These are phyloP conservation scores for Globia sparganii DNA, from an alignment of 2,888 invertebrate species.

Conservation along the genomic window DNA sequence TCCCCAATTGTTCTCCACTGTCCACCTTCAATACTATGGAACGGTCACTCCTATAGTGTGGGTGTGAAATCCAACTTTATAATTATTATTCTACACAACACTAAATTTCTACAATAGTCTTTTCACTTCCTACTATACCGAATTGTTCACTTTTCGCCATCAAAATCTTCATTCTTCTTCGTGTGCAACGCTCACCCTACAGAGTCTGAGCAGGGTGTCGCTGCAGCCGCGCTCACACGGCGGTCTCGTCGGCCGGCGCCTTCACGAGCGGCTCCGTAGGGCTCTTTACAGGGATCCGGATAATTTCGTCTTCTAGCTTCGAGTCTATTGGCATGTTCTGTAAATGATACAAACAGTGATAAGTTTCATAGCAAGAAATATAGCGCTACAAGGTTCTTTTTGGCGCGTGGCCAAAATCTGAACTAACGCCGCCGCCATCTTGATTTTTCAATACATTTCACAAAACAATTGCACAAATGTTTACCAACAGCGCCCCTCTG, in stretches of 20 bases:
- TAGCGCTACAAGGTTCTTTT: neutral
- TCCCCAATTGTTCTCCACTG: too few species aligned
- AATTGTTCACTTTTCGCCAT: neutral
- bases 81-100: neutral
- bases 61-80: neutral
- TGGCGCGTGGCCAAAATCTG: neutral
- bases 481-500: neutral
- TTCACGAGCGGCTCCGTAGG: slow-evolving; percentile 73
- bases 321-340: slow-evolving; percentile 87
- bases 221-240: slow-evolving; percentile 81
- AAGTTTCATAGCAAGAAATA: slow-evolving; percentile 1
- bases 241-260: slow-evolving; percentile 84
- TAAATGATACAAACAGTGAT: neutral
- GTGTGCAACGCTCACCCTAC: slow-evolving; percentile 62
- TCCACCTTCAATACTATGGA: too few species aligned
- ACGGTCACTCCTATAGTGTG: too few species aligned
- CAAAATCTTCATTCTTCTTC: neutral
- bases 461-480: neutral
- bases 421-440: neutral
- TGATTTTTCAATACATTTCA: neutral
- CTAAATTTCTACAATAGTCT: neutral
- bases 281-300: slow-evolving; percentile 79
- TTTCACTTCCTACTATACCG: too few species aligned
- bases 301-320: slow-evolving; percentile 85
- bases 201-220: slow-evolving; percentile 72